Conservation (phyloP, 2,113 vertebrate genomes). For the Nasalis larvatus region DNA sequence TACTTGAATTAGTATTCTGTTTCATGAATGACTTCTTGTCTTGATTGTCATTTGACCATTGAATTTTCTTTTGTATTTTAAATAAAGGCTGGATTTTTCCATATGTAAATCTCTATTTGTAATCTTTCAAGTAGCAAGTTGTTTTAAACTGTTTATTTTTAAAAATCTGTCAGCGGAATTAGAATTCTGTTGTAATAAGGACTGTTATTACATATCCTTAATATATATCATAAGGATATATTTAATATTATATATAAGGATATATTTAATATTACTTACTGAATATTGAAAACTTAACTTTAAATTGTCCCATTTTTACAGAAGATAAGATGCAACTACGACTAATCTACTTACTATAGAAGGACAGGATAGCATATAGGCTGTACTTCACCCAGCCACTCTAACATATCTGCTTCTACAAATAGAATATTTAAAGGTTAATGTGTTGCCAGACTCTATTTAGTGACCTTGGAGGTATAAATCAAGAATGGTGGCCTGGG, state of each 20-base stretch:
- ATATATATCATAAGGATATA: not conserved
- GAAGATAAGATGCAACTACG: not conserved
- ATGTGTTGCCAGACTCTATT: slow-evolving; percentile 47
- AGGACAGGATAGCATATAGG: not conserved
- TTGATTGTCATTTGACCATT: not conserved
- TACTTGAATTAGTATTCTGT: not conserved
- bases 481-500: slow-evolving; percentile 57
- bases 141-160: slow-evolving; percentile 7
- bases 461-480: slow-evolving; percentile 71
- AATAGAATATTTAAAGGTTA: slow-evolving; percentile 73
- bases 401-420: slow-evolving; percentile 60
- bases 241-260: not conserved
- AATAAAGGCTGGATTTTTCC: not conserved
- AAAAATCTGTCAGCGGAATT: not conserved
- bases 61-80: slow-evolving; percentile 2
- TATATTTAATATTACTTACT: not conserved
- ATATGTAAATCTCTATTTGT: not conserved
- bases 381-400: not conserved
- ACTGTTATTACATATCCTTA: not conserved
- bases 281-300: not conserved
- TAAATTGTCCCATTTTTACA: slow-evolving; percentile 2
- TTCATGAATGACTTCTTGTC: not conserved
- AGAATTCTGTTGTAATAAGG: slow-evolving; percentile 9
- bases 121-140: not conserved
- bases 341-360: not conserved